phyloP scores from a whole-genome alignment of 2,888 invertebrate species.

The Biston stratarius region DNA sequence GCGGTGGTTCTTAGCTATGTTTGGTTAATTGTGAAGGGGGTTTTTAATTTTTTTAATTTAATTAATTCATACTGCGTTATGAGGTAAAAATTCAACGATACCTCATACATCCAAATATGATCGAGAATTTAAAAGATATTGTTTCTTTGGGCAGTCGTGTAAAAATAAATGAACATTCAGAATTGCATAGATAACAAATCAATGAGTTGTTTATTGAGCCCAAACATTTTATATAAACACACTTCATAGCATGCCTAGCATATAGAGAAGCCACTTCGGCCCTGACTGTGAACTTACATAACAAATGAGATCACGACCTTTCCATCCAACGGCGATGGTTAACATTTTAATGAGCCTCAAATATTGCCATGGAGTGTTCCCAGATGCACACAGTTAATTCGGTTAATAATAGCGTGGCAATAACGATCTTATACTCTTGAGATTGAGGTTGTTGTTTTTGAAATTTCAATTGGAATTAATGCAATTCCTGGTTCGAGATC shows the following conservation, averaged over 20 bases:
- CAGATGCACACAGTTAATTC: slow-evolving; percentile 13
- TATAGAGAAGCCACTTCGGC: slow-evolving; percentile 33
- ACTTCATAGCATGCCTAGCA: no score
- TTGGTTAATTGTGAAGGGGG: no score
- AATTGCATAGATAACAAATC: no score
- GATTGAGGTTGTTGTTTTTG: slow-evolving; percentile 14
- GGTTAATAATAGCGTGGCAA: background rate
- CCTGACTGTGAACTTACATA: slow-evolving; percentile 54
- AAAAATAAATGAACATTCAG: no score
- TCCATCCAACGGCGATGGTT: slow-evolving; percentile 27
- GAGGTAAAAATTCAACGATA: no score
- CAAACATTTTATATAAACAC: slow-evolving; percentile 1
- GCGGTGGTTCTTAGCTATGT: no score
- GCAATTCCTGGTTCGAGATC: background rate
- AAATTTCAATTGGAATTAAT: slow-evolving; percentile 4
- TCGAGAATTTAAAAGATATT: no score
- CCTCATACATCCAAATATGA: no score
- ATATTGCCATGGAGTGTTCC: slow-evolving; percentile 12
- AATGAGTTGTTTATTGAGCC: background rate
- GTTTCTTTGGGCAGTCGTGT: no score
- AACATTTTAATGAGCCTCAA: slow-evolving; percentile 31
- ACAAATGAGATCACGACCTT: slow-evolving; percentile 49
- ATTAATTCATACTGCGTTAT: no score
- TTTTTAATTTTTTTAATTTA: no score
- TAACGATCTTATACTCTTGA: slow-evolving; percentile 13